These are phyloP conservation scores for Enteromius paludinosus DNA, from an alignment of 2,797 vertebrate species.

Conservation along the genomic window DNA sequence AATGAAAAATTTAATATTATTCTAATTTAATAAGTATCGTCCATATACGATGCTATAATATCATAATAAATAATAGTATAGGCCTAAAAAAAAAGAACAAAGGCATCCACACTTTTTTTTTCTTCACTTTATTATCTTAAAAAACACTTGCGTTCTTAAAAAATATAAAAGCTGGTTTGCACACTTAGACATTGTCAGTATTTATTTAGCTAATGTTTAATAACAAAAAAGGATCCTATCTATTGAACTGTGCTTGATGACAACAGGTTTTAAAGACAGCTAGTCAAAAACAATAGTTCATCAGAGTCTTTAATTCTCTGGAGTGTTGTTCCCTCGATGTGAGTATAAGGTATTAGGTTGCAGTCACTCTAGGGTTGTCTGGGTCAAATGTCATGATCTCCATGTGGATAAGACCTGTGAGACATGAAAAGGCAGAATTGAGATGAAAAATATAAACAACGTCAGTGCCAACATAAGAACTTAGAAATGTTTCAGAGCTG, in stretches of 20 bases:
- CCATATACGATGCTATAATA: neutral
- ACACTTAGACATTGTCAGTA: neutral
- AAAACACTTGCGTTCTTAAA: neutral
- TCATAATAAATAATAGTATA: no score
- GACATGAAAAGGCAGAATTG: slow-evolving; percentile 37
- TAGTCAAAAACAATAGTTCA: neutral
- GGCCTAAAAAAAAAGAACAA: neutral
- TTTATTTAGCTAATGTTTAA: neutral
- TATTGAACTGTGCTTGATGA: neutral
- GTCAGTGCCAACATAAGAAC: neutral
- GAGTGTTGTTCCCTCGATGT: neutral
- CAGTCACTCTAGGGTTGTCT: slow-evolving; percentile 75
- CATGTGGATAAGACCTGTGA: slow-evolving; percentile 83
- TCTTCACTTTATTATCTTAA: neutral
- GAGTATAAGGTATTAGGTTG: slow-evolving; percentile 64
- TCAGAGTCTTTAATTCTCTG: neutral
- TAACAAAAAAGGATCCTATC: neutral
- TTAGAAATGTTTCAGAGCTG: neutral
- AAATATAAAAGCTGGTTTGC: neutral
- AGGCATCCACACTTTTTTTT: neutral
- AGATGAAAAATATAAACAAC: neutral
- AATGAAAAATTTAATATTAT: neutral
- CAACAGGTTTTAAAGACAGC: neutral
- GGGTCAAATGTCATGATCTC: slow-evolving; percentile 86
- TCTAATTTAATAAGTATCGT: neutral